A percentile compares a stretch with the other conserved stretches of the same genome.
Evolutionary conservation across 2,797 vertebrate genomes (phyloP).

Genomic region (Protosalanx chinensis): DNA sequence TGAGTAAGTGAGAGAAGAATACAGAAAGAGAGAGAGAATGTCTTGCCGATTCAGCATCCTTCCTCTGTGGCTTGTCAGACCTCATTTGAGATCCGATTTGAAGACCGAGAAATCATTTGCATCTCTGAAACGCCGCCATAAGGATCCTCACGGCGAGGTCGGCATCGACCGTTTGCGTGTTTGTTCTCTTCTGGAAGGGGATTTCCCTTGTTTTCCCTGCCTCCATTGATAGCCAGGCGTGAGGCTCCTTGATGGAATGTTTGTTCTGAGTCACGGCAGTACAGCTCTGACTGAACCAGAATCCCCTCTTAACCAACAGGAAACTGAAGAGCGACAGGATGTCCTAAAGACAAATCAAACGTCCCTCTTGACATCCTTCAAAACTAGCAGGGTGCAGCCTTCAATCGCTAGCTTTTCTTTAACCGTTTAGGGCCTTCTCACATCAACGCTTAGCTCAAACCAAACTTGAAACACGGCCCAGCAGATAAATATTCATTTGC

Average conservation of each 20-base stretch:
- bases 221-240: constrained; percentile 51
- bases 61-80: constrained; percentile 19
- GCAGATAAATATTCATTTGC: too few relatives aligned
- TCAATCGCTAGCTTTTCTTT: neutral
- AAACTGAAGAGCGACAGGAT: constrained; percentile 20
- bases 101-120: constrained; percentile 30
- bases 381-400: neutral
- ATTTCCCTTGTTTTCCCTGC: constrained; percentile 24
- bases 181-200: constrained; percentile 23
- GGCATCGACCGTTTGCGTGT: neutral
- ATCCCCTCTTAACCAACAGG: constrained; percentile 10
- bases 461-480: neutral
- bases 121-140: constrained; percentile 37
- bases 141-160: neutral
- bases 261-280: constrained; percentile 56
- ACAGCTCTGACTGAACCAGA: constrained; percentile 41
- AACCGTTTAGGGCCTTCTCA: neutral
- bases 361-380: neutral
- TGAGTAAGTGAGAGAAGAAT: constrained; percentile 71
- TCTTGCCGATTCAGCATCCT: constrained; percentile 18
- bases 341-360: neutral
- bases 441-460: too few relatives aligned
- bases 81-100: constrained; percentile 40
- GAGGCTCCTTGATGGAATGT: constrained; percentile 51
- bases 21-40: neutral